Evolutionary conservation across 2,888 invertebrate species (phyloP), one percentile per base, ranked within the genome.

Genomic region (Theretra japonica): DNA sequence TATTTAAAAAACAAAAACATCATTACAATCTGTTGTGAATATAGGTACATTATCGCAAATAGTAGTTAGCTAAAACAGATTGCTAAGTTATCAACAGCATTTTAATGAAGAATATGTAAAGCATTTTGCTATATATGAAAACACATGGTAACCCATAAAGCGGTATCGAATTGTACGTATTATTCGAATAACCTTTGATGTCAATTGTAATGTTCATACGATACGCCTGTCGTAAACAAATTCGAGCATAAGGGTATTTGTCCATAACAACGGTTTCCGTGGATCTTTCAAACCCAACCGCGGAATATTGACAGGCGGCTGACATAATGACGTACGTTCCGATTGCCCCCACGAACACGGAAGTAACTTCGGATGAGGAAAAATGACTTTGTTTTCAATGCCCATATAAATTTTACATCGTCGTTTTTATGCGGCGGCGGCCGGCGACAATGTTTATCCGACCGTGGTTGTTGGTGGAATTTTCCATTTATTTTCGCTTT

Each of bases 281-380:
- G 79, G 80, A 80, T 75, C 78, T 80, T 80, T 79, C 75, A 77
- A 81, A 82, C 79, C 77, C 79, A 69, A 73, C 78, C 79, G 75
- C 75, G 79, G 79, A 82, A 81, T 86, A 86, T 87, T 83, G 86
- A 86, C 86, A 81, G 82, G 74, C 74, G 80, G 83, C 85, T 85
- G 62, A 4, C 17, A 53, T 53, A 53, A 84, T 84, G 83, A 84
- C 79, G 79, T 79, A 78, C 77, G 75, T 76, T 78, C 78, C 74
- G 76, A 80, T 80, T 83, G 77, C 77, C 80, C 80, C 74, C 77
- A 76, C 75, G 72, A 74, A 75, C 76, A 75, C 72, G 70, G 73
- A 76, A 75, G 75, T 77, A 76, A 56, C 65, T 68, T 75, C 75
- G 72, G 76, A 77, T 58, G 65, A 72, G 73, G 78, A 78, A 80